Evolutionary conservation across 2,888 invertebrate genomes (phyloP).

Genomic region (Tortrix viridana): DNA sequence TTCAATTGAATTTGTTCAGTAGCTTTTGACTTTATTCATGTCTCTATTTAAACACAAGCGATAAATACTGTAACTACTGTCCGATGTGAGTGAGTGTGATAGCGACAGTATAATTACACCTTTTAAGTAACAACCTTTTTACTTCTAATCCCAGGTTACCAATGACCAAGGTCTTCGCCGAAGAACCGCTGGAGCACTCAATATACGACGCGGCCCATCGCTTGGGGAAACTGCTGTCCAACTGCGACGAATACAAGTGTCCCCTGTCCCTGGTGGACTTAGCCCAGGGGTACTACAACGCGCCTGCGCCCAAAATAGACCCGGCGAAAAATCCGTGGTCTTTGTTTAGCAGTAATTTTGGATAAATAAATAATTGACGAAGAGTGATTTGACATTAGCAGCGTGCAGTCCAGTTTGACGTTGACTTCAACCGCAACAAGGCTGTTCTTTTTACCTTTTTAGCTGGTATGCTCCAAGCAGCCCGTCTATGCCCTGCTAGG

Average conservation of each 20-base stretch:
- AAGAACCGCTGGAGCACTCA: conserved; percentile 86
- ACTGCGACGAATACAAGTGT: conserved; percentile 86
- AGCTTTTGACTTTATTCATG: too few relatives aligned
- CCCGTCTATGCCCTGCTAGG: too few relatives aligned
- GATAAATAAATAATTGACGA: conserved; percentile 37
- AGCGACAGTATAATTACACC: too few relatives aligned
- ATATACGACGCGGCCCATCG: conserved; percentile 87
- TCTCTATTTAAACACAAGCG: too few relatives aligned
- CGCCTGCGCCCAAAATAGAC: conserved; percentile 64
- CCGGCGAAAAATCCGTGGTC: conserved; percentile 65
- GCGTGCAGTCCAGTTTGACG: too few relatives aligned
- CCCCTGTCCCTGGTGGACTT: conserved; percentile 89
- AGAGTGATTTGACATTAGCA: neutral
- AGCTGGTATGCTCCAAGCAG: too few relatives aligned
- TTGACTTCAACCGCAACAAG: too few relatives aligned
- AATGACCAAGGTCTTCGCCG: conserved; percentile 83
- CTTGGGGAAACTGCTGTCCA: conserved; percentile 61
- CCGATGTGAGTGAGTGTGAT: too few relatives aligned
- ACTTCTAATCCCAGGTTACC: conserved; percentile 84
- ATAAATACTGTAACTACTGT: too few relatives aligned
- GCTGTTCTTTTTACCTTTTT: too few relatives aligned
- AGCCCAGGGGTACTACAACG: conserved; percentile 85
- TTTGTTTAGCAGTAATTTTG: conserved; percentile 64
- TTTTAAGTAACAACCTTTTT: neutral
- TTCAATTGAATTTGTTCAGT: too few relatives aligned